phyloP scores from a whole-genome alignment of 2,113 vertebrate genomes.

The Symphodus melops region DNA sequence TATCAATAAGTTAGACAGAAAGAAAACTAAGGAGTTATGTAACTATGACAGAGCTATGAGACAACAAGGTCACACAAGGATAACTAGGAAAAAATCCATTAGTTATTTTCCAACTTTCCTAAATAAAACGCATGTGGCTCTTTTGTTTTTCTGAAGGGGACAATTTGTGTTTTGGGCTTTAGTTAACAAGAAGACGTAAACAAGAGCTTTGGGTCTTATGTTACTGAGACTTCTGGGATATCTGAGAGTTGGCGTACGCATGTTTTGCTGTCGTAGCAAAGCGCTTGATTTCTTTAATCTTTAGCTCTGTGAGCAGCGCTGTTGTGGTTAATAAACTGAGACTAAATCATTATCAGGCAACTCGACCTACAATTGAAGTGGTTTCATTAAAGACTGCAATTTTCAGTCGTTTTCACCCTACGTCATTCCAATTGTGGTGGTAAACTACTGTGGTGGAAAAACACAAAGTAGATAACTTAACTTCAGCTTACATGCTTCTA shows the following conservation, averaged over 20 bases:
- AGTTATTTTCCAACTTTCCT: conserved; percentile 23
- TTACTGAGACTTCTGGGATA: conserved; percentile 49
- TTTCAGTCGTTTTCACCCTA: neutral
- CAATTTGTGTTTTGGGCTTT: conserved; percentile 34
- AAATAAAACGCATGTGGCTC: conserved; percentile 42
- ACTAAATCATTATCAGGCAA: conserved; percentile 22
- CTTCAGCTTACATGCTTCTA: conserved; percentile 3
- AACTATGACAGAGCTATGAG: too few relatives aligned
- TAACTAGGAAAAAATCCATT: conserved; percentile 11
- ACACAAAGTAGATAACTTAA: conserved; percentile 14
- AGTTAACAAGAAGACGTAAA: conserved; percentile 32
- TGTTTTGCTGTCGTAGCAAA: conserved; percentile 19
- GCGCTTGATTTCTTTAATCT: conserved; percentile 23
- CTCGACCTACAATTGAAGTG: neutral
- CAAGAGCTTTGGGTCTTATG: conserved; percentile 36
- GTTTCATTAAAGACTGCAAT: conserved; percentile 11
- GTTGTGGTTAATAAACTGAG: conserved; percentile 39
- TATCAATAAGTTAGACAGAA: too few relatives aligned
- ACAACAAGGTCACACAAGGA: conserved; percentile 8
- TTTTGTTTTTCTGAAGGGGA: conserved; percentile 26
- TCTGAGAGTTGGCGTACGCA: conserved; percentile 25
- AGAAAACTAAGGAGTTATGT: too few relatives aligned
- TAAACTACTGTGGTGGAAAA: conserved; percentile 21
- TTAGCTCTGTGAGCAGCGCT: conserved; percentile 40
- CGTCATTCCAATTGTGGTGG: neutral